Base-by-base conservation (phyloP, 2,797 vertebrate genomes). In the Octomys mimax region DNA sequence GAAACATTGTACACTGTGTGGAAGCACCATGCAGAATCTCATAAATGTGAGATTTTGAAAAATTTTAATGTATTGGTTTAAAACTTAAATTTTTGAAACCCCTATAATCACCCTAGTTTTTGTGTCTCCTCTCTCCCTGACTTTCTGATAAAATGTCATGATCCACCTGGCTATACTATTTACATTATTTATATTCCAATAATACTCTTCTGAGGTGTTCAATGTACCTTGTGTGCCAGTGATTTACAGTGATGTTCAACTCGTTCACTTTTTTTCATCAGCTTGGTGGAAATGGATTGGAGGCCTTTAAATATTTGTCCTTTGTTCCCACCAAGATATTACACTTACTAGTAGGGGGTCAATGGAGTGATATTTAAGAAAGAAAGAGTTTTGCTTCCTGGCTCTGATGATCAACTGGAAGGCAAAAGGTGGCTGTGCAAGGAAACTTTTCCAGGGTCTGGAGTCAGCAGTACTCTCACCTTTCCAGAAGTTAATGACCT, bases 281-380 rank as follows among this genome's bases (percentile, higher is more conserved):
- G 33, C 52, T 92, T 49, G 18, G 42, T 85, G n/a, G 71, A 94
- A 88, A 85, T 73, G 21, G 49, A 82, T 88, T 71, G 78, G 59
- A 87, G 16, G 33, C 80, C 52, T 78, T 87, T 42, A 52, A 80
- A 54, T 73, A 54, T 2, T 54, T 90, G 49, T 49, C 22, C 28
- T 82, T 79, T 61, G 16, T 8, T 14, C 82, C 5, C 64, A 61
- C 26, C n/a, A 42, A 18, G 3, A 78, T 52, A 18, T 49, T 64
- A 19, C 59, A 16, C 36, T 39, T 71, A 22, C 87, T 66, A 33
- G 16, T 31, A 73, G 71, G 93, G 59, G 68, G 42, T 19, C 10
- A 46, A 36, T 52, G 49, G 5, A 86, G 18, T 31, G 64, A 73
- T 26, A n/a, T 24, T 92, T 89, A 46, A n/a, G 12, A 42, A 83